These are phyloP conservation scores for Eristalinus sepulchralis DNA, from an alignment of 2,888 invertebrate genomes.

Conservation along the genomic window DNA sequence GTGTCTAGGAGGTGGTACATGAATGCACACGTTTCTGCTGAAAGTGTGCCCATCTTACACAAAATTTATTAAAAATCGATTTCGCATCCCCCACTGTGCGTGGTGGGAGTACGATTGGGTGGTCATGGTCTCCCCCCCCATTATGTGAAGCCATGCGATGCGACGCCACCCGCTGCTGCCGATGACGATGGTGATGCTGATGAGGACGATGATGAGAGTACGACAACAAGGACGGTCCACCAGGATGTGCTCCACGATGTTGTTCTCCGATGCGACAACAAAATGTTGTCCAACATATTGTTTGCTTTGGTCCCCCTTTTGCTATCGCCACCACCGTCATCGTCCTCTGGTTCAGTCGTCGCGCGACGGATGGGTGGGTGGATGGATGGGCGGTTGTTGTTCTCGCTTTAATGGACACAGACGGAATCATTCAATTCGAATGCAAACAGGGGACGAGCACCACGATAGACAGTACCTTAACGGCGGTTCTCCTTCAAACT, in stretches of 20 bases:
- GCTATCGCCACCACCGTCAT: background rate
- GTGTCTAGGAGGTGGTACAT: conserved; percentile 8
- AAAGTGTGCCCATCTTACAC: conserved; percentile 58
- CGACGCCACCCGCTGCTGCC: conserved; percentile 21
- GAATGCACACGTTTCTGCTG: conserved; percentile 34
- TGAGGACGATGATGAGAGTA: background rate
- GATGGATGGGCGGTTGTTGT: conserved; percentile 37
- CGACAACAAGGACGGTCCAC: conserved; percentile 16
- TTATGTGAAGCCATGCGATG: conserved; percentile 51
- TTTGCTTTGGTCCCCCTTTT: conserved; percentile 45
- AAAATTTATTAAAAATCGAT: conserved; percentile 73
- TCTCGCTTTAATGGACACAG: conserved; percentile 71
- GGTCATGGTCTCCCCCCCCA: conserved; percentile 10
- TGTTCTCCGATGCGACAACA: conserved; percentile 53
- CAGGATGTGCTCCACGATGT: conserved; percentile 36
- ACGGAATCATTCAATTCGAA: conserved; percentile 66
- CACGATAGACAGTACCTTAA: background rate
- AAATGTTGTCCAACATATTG: conserved; percentile 70
- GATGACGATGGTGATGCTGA: conserved; percentile 15
- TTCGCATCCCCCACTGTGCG: conserved; percentile 11
- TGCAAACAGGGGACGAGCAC: conserved; percentile 54
- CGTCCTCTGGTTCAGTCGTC: background rate
- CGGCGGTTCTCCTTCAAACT: conserved; percentile 33
- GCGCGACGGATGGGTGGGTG: conserved; percentile 1
- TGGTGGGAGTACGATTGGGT: background rate